phyloP scores from a whole-genome alignment of 2,888 invertebrate genomes.

The Micoletzkya japonica region DNA sequence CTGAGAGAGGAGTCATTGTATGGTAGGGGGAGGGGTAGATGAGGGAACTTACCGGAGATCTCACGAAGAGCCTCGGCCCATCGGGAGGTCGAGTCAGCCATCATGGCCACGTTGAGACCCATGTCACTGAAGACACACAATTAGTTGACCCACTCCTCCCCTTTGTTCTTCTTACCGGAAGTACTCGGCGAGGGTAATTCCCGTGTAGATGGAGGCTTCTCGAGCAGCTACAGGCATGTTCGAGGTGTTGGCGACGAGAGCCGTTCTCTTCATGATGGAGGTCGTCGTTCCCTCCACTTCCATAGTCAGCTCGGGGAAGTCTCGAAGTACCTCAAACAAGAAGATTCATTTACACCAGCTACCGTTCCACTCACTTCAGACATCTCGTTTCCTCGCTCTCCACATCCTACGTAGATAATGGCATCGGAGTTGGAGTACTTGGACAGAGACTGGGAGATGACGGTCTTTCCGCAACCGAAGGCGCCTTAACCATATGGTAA shows the following conservation, averaged over 20 bases:
- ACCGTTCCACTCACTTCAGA: constrained; percentile 73
- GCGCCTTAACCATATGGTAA: constrained; percentile 73
- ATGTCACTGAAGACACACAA: constrained; percentile 78
- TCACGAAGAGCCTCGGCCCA: constrained; percentile 99
- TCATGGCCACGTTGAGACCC: constrained; percentile 99
- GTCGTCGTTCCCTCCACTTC: constrained; percentile 91
- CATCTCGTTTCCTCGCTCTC: constrained; percentile 99
- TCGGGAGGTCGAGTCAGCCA: constrained; percentile 99
- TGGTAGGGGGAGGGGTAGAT: not conserved
- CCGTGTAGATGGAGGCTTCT: constrained; percentile 99
- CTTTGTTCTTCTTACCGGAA: constrained; percentile 35
- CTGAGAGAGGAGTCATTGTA: constrained; percentile 26
- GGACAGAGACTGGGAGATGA: constrained; percentile 97
- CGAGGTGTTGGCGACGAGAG: constrained; percentile 97
- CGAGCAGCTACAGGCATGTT: constrained; percentile 99
- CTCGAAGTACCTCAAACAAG: constrained; percentile 74
- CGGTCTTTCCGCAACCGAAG: constrained; percentile 99
- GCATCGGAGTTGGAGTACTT: constrained; percentile 99
- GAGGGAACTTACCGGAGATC: constrained; percentile 77
- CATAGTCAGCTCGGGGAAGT: constrained; percentile 96
- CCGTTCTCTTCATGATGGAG: constrained; percentile 99
- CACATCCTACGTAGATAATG: constrained; percentile 98
- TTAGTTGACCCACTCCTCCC: not conserved
- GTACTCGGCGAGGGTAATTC: constrained; percentile 98
- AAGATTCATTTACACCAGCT: not conserved